A percentile compares a stretch with the other conserved stretches of the same genome.
Evolutionary conservation across 2,888 invertebrate species (phyloP).

Genomic region (Tenthredo amoena): DNA sequence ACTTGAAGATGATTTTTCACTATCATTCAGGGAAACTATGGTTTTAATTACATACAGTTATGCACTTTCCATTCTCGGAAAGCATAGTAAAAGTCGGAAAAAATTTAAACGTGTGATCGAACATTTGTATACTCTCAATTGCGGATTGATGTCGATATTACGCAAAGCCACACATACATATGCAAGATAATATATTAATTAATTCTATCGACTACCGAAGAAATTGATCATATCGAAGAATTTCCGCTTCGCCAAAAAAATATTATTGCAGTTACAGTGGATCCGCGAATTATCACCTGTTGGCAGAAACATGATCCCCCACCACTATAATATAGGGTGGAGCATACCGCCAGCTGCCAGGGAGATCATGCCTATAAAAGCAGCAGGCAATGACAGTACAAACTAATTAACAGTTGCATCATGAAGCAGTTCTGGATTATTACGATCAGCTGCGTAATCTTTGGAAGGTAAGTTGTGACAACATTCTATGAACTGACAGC

Average conservation of each 20-base stretch:
- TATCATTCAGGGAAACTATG: no score
- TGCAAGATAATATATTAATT: no score
- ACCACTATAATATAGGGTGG: background rate
- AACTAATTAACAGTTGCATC: constrained; percentile 8
- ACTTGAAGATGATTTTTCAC: no score
- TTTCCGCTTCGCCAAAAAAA: background rate
- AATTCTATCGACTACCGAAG: background rate
- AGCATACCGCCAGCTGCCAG: background rate
- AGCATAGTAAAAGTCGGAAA: no score
- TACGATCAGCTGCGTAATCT: background rate
- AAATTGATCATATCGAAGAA: background rate
- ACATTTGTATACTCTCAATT: background rate
- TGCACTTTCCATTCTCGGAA: no score
- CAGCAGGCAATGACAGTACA: background rate
- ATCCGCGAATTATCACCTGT: background rate
- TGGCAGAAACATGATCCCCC: background rate
- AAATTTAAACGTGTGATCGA: background rate
- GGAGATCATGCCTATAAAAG: background rate
- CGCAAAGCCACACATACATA: background rate
- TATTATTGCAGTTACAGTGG: background rate
- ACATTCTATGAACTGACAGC: no score
- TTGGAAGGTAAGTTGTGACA: background rate
- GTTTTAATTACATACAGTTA: no score
- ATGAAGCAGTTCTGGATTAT: constrained; percentile 2
- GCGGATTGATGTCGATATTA: background rate